Percentiles rank a stretch among this genome's conserved stretches.
Evolutionary conservation across 1,140 invertebrate genomes (phyloP).

Genomic region (Lethrus apterus): DNA sequence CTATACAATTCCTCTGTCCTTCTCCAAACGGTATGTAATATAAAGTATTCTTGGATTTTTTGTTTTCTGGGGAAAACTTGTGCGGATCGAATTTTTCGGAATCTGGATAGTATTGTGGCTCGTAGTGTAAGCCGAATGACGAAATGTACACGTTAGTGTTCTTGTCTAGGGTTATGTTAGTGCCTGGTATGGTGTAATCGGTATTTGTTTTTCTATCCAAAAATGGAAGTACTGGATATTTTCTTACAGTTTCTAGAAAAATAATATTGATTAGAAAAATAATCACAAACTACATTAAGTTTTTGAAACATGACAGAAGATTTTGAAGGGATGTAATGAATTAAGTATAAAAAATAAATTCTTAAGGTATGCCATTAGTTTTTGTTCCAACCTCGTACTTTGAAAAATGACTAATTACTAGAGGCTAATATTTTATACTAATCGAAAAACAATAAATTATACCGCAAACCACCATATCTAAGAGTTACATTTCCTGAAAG

Average conservation of each 20-base stretch:
- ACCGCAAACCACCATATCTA: constrained; percentile 8
- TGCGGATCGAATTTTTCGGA: constrained; percentile 56
- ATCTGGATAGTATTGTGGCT: constrained; percentile 49
- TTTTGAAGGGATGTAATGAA: no score
- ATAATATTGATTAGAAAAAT: not conserved
- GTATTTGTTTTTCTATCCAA: constrained; percentile 38
- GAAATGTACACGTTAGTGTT: constrained; percentile 35
- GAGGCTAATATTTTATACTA: not conserved
- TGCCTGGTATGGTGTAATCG: constrained; percentile 41
- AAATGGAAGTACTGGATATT: constrained; percentile 41
- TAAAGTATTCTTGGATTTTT: constrained; percentile 31
- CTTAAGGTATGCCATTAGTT: not conserved
- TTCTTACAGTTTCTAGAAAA: constrained; percentile 42
- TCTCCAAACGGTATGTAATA: constrained; percentile 51
- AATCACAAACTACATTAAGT: not conserved
- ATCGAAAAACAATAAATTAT: not conserved
- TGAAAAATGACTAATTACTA: no score
- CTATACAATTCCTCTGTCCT: constrained; percentile 51
- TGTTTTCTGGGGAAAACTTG: constrained; percentile 47
- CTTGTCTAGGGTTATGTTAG: constrained; percentile 35
- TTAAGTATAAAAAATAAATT: no score
- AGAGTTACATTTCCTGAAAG: constrained; percentile 1
- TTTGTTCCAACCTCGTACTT: not conserved
- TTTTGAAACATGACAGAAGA: not conserved
- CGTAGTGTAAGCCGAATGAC: constrained; percentile 34